Evolutionary conservation across 1,140 invertebrate species (phyloP).

Genomic region (Tribolium castaneum): DNA sequence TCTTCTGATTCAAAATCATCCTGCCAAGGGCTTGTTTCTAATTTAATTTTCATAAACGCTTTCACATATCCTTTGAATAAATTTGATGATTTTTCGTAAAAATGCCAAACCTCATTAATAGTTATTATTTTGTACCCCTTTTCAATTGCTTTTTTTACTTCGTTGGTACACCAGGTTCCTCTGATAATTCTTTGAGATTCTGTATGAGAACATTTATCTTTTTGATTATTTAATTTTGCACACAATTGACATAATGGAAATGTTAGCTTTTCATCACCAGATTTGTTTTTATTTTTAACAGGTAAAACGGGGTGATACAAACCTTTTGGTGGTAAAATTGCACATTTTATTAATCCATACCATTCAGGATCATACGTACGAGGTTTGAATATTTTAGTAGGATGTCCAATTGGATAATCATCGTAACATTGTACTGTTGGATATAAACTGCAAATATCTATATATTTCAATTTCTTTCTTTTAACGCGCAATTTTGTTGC

Average conservation of each 20-base stretch:
- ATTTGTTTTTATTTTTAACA: conserved; percentile 41
- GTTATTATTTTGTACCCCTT: no score
- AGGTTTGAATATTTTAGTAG: conserved; percentile 38
- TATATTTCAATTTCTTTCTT: conserved; percentile 17
- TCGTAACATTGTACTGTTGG: conserved; percentile 35
- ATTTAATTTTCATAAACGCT: no score
- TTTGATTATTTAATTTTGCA: conserved; percentile 16
- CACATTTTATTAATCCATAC: conserved; percentile 46
- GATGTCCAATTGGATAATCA: conserved; percentile 33
- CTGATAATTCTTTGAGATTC: no score
- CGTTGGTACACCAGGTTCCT: no score
- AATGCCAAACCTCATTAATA: no score
- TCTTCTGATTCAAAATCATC: no score
- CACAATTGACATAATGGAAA: conserved; percentile 15
- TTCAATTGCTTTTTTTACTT: no score
- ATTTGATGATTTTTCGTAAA: no score
- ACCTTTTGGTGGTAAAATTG: conserved; percentile 44
- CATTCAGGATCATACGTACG: conserved; percentile 38
- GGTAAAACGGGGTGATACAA: conserved; percentile 43
- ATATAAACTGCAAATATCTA: conserved; percentile 37
- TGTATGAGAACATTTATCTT: conserved; percentile 4
- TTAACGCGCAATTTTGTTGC: conserved; percentile 33
- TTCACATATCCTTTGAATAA: no score
- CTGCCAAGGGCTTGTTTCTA: no score
- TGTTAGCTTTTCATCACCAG: conserved; percentile 19